Conservation (phyloP, 2,888 invertebrate genomes). For the Panopea generosa region DNA sequence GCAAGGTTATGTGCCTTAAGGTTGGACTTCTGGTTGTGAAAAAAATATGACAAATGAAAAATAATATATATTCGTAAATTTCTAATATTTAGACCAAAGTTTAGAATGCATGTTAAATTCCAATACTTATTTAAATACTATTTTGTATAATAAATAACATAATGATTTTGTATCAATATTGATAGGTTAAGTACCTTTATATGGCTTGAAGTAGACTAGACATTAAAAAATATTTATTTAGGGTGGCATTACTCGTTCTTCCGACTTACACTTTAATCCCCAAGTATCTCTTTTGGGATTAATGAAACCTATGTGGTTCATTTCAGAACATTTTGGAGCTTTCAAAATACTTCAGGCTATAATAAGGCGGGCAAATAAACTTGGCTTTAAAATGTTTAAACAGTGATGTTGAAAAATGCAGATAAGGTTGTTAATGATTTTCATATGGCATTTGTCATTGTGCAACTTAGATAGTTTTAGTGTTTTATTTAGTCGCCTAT, state of each 20-base stretch:
- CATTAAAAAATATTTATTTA: not conserved
- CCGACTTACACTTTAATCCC: constrained; percentile 7
- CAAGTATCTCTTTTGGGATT: constrained; percentile 15
- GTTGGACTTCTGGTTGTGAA: no score
- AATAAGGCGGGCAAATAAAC: constrained; percentile 14
- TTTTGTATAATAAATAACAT: constrained; percentile 8
- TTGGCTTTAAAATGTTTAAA: constrained; percentile 20
- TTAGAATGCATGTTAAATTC: no score
- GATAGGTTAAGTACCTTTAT: constrained; percentile 1
- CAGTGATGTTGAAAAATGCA: constrained; percentile 10
- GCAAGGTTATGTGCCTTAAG: no score
- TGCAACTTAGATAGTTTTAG: not conserved
- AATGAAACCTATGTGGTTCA: constrained; percentile 19
- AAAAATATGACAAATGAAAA: no score
- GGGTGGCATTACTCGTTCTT: not conserved
- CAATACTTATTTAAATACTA: not conserved
- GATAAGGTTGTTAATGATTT: not conserved
- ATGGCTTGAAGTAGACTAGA: not conserved
- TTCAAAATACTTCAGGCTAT: constrained; percentile 29
- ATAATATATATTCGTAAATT: no score
- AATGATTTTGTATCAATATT: constrained; percentile 6
- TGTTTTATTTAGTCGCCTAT: no score
- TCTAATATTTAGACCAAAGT: no score
- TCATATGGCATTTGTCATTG: not conserved
- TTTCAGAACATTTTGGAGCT: constrained; percentile 14